Base-by-base conservation (phyloP, 2,888 invertebrate species). In the Acanthopleura granulata region DNA sequence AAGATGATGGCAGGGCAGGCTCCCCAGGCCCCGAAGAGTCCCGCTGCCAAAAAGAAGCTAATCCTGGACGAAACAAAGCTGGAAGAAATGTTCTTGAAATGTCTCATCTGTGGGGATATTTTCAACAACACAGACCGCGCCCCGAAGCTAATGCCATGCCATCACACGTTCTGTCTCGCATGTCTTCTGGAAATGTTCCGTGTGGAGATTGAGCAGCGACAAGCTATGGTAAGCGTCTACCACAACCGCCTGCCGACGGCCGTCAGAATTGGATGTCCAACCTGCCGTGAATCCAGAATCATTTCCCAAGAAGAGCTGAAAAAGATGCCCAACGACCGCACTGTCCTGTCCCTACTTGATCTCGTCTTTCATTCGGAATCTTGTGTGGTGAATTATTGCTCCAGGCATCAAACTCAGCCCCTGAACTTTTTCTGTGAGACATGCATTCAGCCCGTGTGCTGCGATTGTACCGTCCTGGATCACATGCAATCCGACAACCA, bases 161-260 rank as follows among this genome's bases (percentile, higher is more conserved):
- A 90, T 74, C 90, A 90, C 81, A 89, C 90, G 0, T 89, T 90
- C 82, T 90, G 90, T 78, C 81, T 89, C 75, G 87, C 88, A 61
- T 90, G 90, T 72, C 83, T 90, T 16, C 79, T 82, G 27, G 87
- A 89, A 80, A 87, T 88, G 86, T 87, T 86, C 77, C 81, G 87
- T 6, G 87, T 87, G 18, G 87, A 87, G 76, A 86, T 87, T 3
- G 87, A 87, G 75, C 86, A 84, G 75, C 77, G 87, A 18, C 86
- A 86, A 74, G 83, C 83, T 9, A 79, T 87, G 29, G 85, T 85
- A 11, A 85, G 85, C 0, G 87, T 85, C 3, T 87, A 86, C 76
- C 79, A 30, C 22, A 50, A 71, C 86, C 9, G 82, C 80, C 72
- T 87, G 86, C 87, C 87, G 1, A 78, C 85, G 62, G 87, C 87